Percentiles rank a stretch among this genome's conserved stretches.
phyloP scores from a whole-genome alignment of 2,888 invertebrate species.

The Ormyrus pomaceus region DNA sequence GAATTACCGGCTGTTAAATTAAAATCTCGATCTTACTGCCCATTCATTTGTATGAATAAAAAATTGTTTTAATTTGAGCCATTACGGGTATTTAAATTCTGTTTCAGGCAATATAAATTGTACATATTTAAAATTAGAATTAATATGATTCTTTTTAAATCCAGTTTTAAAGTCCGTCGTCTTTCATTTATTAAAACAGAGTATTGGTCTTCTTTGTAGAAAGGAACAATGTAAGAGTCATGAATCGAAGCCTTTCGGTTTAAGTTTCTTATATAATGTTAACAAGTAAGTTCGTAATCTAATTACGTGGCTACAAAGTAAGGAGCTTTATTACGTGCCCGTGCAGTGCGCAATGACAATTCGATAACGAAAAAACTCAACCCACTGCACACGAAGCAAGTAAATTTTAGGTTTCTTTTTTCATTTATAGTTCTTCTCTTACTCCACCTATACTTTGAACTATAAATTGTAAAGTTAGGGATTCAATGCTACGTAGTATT shows the following conservation, averaged over 20 bases:
- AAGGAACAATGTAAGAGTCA: slow-evolving; percentile 1
- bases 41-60: too few species aligned
- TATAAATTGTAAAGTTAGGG: background rate
- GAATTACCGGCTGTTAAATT: too few species aligned
- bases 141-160: too few species aligned
- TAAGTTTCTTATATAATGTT: slow-evolving; percentile 11
- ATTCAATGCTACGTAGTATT: background rate
- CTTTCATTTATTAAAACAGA: background rate
- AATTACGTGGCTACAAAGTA: slow-evolving; percentile 24
- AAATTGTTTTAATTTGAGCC: too few species aligned
- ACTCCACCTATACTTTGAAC: background rate
- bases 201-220: background rate
- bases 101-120: too few species aligned
- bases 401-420: too few species aligned
- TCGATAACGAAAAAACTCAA: background rate
- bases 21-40: too few species aligned
- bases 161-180: background rate
- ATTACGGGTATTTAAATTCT: too few species aligned
- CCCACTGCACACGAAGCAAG: background rate
- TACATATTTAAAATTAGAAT: too few species aligned
- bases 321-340: slow-evolving; percentile 9
- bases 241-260: slow-evolving; percentile 29
- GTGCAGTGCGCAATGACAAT: slow-evolving; percentile 23
- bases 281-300: slow-evolving; percentile 30
- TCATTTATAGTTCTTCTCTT: too few species aligned